Percentiles rank a stretch among this genome's conserved stretches.
phyloP scores from a whole-genome alignment of 92 coral and sea anemone genomes.

The Phenganax stokvisi region DNA sequence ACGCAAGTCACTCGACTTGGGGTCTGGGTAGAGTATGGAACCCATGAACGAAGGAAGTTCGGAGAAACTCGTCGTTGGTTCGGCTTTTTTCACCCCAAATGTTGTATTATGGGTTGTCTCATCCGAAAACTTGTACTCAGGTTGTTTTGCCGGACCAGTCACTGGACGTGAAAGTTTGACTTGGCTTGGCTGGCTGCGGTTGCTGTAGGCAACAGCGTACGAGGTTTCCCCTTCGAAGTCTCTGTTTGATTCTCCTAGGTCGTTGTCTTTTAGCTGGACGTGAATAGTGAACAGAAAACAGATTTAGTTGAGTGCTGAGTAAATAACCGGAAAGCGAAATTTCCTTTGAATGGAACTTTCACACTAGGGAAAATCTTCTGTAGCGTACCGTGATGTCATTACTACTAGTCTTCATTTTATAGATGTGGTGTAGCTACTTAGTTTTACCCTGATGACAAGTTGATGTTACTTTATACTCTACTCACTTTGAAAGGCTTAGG shows the following conservation, averaged over 20 bases:
- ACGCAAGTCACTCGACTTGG: slow-evolving; percentile 44
- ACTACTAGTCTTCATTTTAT: too few relatives aligned
- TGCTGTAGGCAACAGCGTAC: slow-evolving; percentile 59
- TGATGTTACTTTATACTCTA: neutral
- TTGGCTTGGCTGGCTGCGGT: slow-evolving; percentile 63
- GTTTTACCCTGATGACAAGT: too few relatives aligned
- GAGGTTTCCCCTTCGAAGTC: slow-evolving; percentile 74
- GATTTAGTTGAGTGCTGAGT: neutral
- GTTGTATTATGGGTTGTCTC: slow-evolving; percentile 86
- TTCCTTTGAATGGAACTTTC: too few relatives aligned
- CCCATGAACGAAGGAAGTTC: slow-evolving; percentile 92
- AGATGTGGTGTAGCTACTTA: too few relatives aligned
- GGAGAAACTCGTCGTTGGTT: slow-evolving; percentile 62
- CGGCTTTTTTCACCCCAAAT: slow-evolving; percentile 63
- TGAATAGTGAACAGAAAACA: neutral
- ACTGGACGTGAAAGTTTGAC: slow-evolving; percentile 72
- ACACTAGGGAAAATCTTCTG: neutral
- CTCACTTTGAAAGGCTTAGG: slow-evolving; percentile 62
- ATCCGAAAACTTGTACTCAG: slow-evolving; percentile 58
- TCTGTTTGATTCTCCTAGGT: slow-evolving; percentile 49
- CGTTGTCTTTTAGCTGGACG: slow-evolving; percentile 56
- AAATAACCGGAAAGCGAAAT: too few relatives aligned
- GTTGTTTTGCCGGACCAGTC: slow-evolving; percentile 54
- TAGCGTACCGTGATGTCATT: too few relatives aligned
- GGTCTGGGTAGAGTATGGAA: slow-evolving; percentile 78